Evolutionary conservation across 2,888 invertebrate species (phyloP).

Genomic region (Lycaena phlaeas): DNA sequence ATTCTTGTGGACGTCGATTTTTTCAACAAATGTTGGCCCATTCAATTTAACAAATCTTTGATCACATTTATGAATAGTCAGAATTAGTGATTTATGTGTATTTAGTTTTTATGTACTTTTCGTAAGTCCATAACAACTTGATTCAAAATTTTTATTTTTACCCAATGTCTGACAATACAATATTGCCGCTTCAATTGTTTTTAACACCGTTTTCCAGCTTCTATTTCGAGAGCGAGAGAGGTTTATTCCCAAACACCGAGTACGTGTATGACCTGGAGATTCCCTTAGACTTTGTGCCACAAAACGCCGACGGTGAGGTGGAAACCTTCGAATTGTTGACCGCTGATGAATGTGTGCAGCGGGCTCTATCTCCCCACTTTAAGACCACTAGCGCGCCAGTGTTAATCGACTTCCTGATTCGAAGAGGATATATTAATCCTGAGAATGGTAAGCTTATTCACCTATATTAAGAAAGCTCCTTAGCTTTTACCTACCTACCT

Average conservation of each 20-base stretch:
- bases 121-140: no score
- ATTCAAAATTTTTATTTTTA: no score
- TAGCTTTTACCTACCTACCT: no score
- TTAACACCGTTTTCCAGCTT: slow-evolving; percentile 75
- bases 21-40: no score
- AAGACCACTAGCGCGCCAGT: slow-evolving; percentile 96
- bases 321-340: slow-evolving; percentile 91
- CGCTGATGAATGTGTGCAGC: slow-evolving; percentile 85
- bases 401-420: slow-evolving; percentile 91
- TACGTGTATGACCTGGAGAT: slow-evolving; percentile 94
- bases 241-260: slow-evolving; percentile 94
- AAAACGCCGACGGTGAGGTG: slow-evolving; percentile 95
- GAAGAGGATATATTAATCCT: slow-evolving; percentile 90
- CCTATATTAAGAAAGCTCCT: not conserved
- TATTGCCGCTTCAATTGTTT: no score
- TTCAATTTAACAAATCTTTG: no score
- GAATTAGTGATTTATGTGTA: no score
- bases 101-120: no score
- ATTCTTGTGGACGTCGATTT: no score
- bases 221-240: slow-evolving; percentile 93
- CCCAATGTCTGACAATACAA: no score
- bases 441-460: slow-evolving; percentile 91
- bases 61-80: no score
- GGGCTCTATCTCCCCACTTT: slow-evolving; percentile 87
- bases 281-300: slow-evolving; percentile 91